Evolutionary conservation across 2,888 invertebrate species (phyloP), one percentile per base, ranked within the genome.

Genomic region (Liposcelis brunnea): DNA sequence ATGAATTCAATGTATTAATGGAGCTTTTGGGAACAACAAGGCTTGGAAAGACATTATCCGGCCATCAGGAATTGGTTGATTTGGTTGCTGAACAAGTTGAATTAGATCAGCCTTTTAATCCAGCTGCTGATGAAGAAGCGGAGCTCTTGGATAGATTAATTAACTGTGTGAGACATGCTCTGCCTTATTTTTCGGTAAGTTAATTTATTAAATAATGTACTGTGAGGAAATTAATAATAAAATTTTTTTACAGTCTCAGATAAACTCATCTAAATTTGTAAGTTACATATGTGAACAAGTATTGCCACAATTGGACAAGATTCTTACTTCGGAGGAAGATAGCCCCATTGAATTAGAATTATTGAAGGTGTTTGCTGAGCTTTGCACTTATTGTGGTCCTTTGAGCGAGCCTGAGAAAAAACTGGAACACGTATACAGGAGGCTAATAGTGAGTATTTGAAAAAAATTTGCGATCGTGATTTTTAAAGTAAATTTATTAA

Each of bases 1-100:
- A 87, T 53, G 94, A 95, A 65, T 93, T 94, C 66, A 79, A 86
- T 55, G 73, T 78, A 49, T 76, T 94, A 48, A 86, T 95, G 81
- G 80, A 80, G 40, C 73, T 91, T 52, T 67, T 95, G 53, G 77
- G 80, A 21, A 75, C 78, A 64, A 80, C 93, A 8, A 78, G 80
- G 60, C 69, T 85, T 40, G 82, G 86, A 42, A 80, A 80, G 53
- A 83, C 87, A 6, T 72, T 85, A 11, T 71, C 72, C 40, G 93
- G 93, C 3, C 85, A 91, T 58, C 82, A 85, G 52, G 85, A 89
- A 61, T 66, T 95, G 26, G 77, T 91, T 8, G 81, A 86, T 53
- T 74, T 93, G 52, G 78, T 91, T 10, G 77, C 80, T 12, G 83
- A 87, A 52, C 80, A 91, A 58, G 84, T 89, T 10, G 89, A 91